Evolutionary conservation across 92 coral and sea anemone genomes (phyloP), one percentile per base, ranked within the genome.

Genomic region (Epizoanthus rinbou): DNA sequence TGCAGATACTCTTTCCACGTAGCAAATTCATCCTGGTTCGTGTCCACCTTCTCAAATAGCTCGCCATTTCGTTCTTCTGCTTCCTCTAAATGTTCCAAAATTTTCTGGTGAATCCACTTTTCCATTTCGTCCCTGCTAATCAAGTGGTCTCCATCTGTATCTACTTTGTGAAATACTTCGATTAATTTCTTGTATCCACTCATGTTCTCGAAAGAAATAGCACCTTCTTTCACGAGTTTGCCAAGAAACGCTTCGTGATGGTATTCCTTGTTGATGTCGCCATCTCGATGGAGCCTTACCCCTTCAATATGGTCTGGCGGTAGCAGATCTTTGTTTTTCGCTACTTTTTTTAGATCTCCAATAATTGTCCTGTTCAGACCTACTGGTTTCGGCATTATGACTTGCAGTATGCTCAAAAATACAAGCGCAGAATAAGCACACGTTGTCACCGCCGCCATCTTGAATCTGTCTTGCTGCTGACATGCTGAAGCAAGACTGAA

Each of bases 161-260:
- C 99, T 6, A 96, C 99, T 76, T 94, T 88, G 75, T 96, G 99
- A 69, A 96, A 96, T 19, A 94, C 86, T 64, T 94, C 95, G 75
- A 96, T 96, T 8, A 96, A 85, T 80, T 93, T 91, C 75, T 95
- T 90, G 74, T 92, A 96, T 10, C 98, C 98, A 11, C 86, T 82
- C 89, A 93, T 88, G 88, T 96, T 90, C 72, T 96, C 95, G 57
- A 91, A 92, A 57, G 87, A 81, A 17, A 96, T 89, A 47, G 90
- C 68, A 9, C 99, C 99, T 22, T 94, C 93, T 25, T 91, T 89
- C 14, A 96, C 95, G 52, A 96, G 90, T 57, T 93, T 93, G 24
- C 99, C 99, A 3, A 96, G 92, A 80, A 96, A 96, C 4, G 97
- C 98, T 87, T 96, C 99, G 86, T 96, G 99, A 43, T 96, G 99